Conservation (phyloP, 2,888 invertebrate species). For the Drosophila nr. fundita region DNA sequence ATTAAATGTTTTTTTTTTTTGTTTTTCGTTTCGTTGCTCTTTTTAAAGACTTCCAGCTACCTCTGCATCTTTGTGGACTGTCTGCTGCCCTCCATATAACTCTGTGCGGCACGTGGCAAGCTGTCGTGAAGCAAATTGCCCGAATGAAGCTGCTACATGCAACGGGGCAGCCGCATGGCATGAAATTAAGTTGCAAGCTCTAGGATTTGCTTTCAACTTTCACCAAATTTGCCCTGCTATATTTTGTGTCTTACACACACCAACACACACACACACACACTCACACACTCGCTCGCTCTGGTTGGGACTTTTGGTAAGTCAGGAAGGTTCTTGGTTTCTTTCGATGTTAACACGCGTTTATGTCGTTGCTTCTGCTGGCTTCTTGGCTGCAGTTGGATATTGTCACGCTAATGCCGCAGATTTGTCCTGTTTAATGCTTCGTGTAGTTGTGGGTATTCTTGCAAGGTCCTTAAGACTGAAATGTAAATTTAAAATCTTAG, state of each 20-base stretch:
- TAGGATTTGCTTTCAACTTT: slow-evolving; percentile 78
- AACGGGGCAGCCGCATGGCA: slow-evolving; percentile 65
- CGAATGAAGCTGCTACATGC: slow-evolving; percentile 73
- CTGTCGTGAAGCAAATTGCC: slow-evolving; percentile 73
- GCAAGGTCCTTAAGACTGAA: slow-evolving; percentile 11
- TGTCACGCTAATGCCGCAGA: slow-evolving; percentile 75
- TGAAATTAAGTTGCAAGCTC: slow-evolving; percentile 79
- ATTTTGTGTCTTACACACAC: slow-evolving; percentile 28
- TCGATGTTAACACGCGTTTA: slow-evolving; percentile 67
- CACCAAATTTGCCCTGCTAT: slow-evolving; percentile 61
- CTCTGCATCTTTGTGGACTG: slow-evolving; percentile 5
- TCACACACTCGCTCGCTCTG: slow-evolving; percentile 9
- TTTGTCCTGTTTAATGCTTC: slow-evolving; percentile 73
- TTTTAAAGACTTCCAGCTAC: slow-evolving; percentile 50
- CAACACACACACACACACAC: slow-evolving; percentile 19
- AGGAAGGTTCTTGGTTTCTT: slow-evolving; percentile 53
- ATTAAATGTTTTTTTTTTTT: slow-evolving; percentile 71
- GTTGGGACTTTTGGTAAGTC: slow-evolving; percentile 31
- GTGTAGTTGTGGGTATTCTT: slow-evolving; percentile 46
- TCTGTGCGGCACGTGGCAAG: slow-evolving; percentile 62
- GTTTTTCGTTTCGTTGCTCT: slow-evolving; percentile 64
- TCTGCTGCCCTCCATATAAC: background rate
- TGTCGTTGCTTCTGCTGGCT: slow-evolving; percentile 61
- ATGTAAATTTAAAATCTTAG: slow-evolving; percentile 8
- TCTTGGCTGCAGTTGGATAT: slow-evolving; percentile 69